phyloP scores from a whole-genome alignment of 1,140 invertebrate species.

The Watersipora subatra region DNA sequence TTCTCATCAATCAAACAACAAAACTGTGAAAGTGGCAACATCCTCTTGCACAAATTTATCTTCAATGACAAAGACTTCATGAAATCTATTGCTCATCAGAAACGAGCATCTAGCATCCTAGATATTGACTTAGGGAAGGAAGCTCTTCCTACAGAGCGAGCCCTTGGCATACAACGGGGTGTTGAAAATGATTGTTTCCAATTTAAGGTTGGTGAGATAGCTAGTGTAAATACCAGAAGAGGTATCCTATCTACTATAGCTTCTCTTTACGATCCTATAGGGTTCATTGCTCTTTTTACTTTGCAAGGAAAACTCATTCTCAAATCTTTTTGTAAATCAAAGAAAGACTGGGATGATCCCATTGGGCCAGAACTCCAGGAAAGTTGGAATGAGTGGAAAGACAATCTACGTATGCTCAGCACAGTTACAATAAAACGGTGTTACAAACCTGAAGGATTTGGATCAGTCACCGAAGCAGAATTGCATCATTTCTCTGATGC shows the following conservation, averaged over 20 bases:
- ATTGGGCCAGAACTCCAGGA: neutral
- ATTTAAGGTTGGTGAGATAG: neutral
- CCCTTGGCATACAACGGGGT: neutral
- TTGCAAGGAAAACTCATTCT: conserved; percentile 5
- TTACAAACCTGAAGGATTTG: neutral
- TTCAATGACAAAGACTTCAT: neutral
- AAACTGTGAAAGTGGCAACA: neutral
- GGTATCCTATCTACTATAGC: neutral
- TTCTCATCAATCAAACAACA: neutral
- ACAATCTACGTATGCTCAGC: neutral
- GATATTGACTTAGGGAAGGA: neutral
- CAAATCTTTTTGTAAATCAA: neutral
- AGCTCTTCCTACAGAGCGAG: neutral
- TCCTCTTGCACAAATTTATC: neutral
- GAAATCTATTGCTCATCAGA: neutral
- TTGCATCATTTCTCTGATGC: conserved; percentile 14
- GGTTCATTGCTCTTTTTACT: neutral
- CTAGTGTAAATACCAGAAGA: neutral
- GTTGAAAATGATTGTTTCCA: neutral
- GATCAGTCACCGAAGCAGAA: neutral
- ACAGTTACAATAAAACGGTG: neutral
- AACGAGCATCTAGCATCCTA: neutral
- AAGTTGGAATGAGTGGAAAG: neutral
- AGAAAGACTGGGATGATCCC: neutral
- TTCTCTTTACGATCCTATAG: conserved; percentile 3